phyloP scores from a whole-genome alignment of 2,888 invertebrate species.

The Isotomurus palustris region DNA sequence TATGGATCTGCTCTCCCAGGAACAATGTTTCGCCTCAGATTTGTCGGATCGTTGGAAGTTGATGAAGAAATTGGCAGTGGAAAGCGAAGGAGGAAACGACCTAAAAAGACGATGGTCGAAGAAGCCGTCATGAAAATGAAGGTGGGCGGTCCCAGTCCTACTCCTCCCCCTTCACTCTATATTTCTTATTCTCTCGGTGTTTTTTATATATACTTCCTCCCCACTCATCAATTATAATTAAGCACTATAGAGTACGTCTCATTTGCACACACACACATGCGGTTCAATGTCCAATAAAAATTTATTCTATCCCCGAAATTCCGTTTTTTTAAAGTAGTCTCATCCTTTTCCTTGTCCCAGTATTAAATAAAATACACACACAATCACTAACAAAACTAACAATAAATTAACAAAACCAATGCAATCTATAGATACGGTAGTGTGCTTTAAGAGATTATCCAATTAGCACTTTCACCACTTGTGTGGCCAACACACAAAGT shows the following conservation, averaged over 20 bases:
- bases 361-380: too few relatives aligned
- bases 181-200: background rate
- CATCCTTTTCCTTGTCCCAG: too few relatives aligned
- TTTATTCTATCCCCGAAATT: background rate
- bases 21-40: slow-evolving; percentile 73
- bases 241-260: background rate
- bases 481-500: too few relatives aligned
- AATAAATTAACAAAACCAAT: too few relatives aligned
- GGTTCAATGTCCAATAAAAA: background rate
- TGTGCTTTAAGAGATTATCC: too few relatives aligned
- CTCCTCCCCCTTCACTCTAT: slow-evolving; percentile 13
- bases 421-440: too few relatives aligned
- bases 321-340: background rate
- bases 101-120: slow-evolving; percentile 84
- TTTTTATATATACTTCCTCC: too few relatives aligned
- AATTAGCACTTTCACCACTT: too few relatives aligned
- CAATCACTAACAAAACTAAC: too few relatives aligned
- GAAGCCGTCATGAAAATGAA: slow-evolving; percentile 80
- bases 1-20: slow-evolving; percentile 57
- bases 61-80: slow-evolving; percentile 66
- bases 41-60: slow-evolving; percentile 80
- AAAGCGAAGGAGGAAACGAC: slow-evolving; percentile 66
- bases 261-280: slow-evolving; percentile 2
- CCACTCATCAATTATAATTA: background rate
- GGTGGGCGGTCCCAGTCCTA: slow-evolving; percentile 53